Evolutionary conservation across 1,140 invertebrate genomes (phyloP).

Genomic region (Heliconius hewitsoni): DNA sequence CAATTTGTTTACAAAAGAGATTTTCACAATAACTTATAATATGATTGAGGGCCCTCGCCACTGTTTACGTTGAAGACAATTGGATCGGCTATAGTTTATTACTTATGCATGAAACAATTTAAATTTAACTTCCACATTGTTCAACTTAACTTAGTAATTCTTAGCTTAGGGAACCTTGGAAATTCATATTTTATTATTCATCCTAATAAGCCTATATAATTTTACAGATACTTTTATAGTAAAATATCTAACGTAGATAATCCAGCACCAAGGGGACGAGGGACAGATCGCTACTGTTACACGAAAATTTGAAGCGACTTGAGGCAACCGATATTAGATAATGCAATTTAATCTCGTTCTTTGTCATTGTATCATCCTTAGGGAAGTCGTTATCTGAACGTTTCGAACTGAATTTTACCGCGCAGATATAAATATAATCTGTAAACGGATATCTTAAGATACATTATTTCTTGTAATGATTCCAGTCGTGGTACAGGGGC

Average conservation of each 20-base stretch:
- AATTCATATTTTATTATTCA: neutral
- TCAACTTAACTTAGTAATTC: neutral
- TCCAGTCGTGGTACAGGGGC: too few species aligned
- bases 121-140: neutral
- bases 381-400: constrained; percentile 6
- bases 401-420: neutral
- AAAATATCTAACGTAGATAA: neutral
- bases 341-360: constrained; percentile 14
- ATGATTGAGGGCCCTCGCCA: constrained; percentile 27
- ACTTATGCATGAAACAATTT: neutral
- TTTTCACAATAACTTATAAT: constrained; percentile 43
- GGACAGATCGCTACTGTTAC: neutral
- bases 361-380: constrained; percentile 12
- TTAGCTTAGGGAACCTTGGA: neutral
- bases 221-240: neutral
- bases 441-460: neutral
- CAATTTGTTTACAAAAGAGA: constrained; percentile 46
- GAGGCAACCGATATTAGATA: constrained; percentile 13
- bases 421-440: neutral
- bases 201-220: neutral
- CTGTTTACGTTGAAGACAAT: constrained; percentile 3
- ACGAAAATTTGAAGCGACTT: constrained; percentile 5
- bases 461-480: neutral
- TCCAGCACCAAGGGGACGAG: neutral
- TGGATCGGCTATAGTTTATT: neutral